phyloP scores from a whole-genome alignment of 1,140 invertebrate genomes.

The Penaeus indicus region DNA sequence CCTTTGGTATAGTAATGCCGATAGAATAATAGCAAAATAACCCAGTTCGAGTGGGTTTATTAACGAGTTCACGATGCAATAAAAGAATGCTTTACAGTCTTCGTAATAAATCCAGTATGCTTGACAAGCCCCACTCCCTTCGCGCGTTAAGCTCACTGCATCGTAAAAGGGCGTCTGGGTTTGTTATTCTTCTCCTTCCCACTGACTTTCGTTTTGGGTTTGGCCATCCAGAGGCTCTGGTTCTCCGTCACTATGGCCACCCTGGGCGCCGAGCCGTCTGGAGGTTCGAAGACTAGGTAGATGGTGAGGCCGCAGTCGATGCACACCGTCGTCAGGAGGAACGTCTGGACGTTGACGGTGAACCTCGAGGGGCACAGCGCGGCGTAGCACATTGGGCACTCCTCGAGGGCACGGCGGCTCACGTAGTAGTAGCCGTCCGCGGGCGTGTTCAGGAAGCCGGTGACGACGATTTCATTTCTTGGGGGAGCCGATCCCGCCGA shows the following conservation, averaged over 20 bases:
- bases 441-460: neutral
- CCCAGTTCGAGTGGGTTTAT: no score
- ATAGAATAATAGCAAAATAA: no score
- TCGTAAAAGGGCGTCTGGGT: no score
- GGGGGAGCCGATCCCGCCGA: no score
- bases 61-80: no score
- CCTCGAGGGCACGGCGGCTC: neutral
- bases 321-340: neutral
- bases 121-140: no score
- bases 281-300: neutral
- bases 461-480: no score
- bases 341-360: constrained; percentile 4
- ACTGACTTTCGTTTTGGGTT: neutral
- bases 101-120: no score
- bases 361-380: neutral
- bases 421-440: neutral
- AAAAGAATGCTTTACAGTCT: no score
- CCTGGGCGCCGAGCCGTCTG: neutral
- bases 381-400: constrained; percentile 1
- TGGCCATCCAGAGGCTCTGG: no score
- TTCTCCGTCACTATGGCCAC: neutral
- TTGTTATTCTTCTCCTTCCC: neutral
- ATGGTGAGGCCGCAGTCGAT: neutral
- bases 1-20: no score
- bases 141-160: no score